These are phyloP conservation scores for Myotis brandtii DNA, from an alignment of 2,113 vertebrate genomes.

Conservation along the genomic window DNA sequence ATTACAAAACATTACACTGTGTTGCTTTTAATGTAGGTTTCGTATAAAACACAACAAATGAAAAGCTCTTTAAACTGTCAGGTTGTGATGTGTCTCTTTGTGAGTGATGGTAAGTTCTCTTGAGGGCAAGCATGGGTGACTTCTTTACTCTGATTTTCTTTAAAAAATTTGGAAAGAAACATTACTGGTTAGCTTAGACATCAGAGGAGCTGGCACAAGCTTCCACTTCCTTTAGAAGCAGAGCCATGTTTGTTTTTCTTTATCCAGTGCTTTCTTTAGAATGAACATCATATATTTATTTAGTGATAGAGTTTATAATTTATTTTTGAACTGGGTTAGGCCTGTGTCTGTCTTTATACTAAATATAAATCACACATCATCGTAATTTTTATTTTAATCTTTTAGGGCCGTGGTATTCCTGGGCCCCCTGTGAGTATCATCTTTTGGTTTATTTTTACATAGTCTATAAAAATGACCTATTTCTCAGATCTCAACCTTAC, in stretches of 20 bases:
- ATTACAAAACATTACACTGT: background rate
- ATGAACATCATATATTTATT: background rate
- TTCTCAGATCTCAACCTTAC: background rate
- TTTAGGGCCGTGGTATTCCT: slow-evolving; percentile 93
- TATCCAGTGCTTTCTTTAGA: background rate
- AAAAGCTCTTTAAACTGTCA: background rate
- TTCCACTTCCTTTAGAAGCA: background rate
- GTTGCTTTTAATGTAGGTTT: background rate
- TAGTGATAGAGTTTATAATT: background rate
- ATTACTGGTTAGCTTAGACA: background rate
- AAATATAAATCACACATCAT: background rate
- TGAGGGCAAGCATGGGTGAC: background rate
- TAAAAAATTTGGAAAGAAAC: background rate
- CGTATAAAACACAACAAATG: background rate
- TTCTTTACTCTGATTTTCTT: slow-evolving; percentile 12
- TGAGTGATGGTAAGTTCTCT: background rate
- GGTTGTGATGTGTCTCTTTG: background rate
- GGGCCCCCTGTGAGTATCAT: slow-evolving; percentile 91
- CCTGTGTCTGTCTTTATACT: background rate
- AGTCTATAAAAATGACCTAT: background rate
- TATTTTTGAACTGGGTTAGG: background rate
- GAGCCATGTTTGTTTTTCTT: background rate
- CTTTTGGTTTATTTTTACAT: slow-evolving; percentile 32
- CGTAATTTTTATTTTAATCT: slow-evolving; percentile 70
- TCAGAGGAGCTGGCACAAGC: background rate